phyloP scores from a whole-genome alignment of 2,113 vertebrate species.

The Leptobrachium ailaonicum region DNA sequence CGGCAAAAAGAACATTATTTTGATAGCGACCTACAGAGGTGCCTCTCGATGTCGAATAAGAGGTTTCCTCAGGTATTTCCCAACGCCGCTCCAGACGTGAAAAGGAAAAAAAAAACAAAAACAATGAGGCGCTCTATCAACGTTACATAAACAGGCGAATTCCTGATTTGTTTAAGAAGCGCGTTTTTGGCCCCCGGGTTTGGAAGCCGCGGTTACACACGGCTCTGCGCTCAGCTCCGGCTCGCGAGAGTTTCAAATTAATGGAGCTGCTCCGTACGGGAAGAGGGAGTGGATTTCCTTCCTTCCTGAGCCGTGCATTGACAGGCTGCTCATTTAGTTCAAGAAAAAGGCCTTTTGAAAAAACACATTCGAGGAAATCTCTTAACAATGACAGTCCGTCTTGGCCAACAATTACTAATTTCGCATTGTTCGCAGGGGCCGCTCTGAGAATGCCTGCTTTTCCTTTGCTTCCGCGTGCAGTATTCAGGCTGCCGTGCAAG shows the following conservation, averaged over 20 bases:
- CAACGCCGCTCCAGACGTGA: background rate
- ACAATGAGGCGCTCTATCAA: conserved; percentile 7
- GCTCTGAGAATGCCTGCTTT: conserved; percentile 9
- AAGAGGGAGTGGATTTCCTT: conserved; percentile 80
- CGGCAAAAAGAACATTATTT: too few species aligned
- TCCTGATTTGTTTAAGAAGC: conserved; percentile 1
- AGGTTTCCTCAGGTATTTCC: too few species aligned
- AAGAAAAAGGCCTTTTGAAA: conserved; percentile 71
- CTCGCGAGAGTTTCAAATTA: conserved; percentile 47
- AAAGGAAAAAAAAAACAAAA: too few species aligned
- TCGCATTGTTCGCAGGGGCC: conserved; percentile 65
- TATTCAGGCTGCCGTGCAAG: conserved; percentile 53
- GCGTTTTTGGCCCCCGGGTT: background rate
- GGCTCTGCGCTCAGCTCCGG: background rate
- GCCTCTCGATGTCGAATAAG: too few species aligned
- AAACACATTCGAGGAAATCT: conserved; percentile 79
- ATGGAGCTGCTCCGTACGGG: conserved; percentile 70
- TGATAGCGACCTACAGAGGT: too few species aligned
- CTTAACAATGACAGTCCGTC: conserved; percentile 75
- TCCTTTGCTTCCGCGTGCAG: background rate
- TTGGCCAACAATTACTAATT: conserved; percentile 70
- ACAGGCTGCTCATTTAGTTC: conserved; percentile 70
- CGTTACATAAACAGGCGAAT: background rate
- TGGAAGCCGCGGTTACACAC: too few species aligned
- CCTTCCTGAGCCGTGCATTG: conserved; percentile 78